Conservation (phyloP, 2,888 invertebrate species). For the Timandra comae region DNA sequence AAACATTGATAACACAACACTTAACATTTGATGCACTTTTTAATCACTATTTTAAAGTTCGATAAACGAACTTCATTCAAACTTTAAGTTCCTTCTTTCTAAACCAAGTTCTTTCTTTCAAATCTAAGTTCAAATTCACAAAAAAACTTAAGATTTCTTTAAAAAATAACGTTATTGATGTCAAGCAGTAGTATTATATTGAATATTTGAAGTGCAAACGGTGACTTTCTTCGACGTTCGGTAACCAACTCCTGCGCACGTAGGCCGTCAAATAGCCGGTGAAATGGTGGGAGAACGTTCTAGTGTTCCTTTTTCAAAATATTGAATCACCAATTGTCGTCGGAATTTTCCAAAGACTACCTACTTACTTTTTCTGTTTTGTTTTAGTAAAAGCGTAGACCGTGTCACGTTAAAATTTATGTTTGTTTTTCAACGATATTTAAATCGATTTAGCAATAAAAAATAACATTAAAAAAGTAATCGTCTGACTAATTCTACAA, state of each 20-base stretch:
- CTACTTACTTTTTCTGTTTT: no score
- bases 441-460: no score
- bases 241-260: conserved; percentile 44
- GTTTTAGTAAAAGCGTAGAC: no score
- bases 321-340: background rate
- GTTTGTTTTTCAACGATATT: no score
- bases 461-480: no score
- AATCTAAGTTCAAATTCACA: no score
- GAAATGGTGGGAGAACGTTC: conserved; percentile 44
- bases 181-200: conserved; percentile 10
- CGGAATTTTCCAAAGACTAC: no score
- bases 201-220: conserved; percentile 26
- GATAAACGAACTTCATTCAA: no score
- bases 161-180: conserved; percentile 5
- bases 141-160: conserved; percentile 4
- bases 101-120: no score
- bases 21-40: conserved; percentile 22
- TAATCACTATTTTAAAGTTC: conserved; percentile 8
- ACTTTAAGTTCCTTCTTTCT: no score
- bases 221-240: conserved; percentile 48
- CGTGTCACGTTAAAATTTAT: no score
- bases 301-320: conserved; percentile 19
- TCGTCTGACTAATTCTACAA: no score
- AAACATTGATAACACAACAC: conserved; percentile 20
- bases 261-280: conserved; percentile 29